Evolutionary conservation across 2,113 vertebrate genomes (phyloP).

Genomic region (Progne subis): DNA sequence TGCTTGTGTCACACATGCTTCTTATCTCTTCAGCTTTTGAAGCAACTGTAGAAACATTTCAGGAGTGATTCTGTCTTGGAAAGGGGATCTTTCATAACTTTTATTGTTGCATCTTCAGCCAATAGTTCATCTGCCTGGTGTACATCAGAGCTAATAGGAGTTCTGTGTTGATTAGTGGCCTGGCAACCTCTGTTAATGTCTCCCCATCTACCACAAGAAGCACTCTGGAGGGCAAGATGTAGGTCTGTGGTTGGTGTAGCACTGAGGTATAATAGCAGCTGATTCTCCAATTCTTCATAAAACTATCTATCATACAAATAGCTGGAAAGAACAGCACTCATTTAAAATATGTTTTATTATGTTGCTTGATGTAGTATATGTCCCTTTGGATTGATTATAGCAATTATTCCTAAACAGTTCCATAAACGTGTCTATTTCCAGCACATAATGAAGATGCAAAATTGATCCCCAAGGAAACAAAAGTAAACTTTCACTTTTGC

Average conservation of each 20-base stretch:
- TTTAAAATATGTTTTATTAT: conserved; percentile 35
- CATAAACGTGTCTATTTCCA: conserved; percentile 29
- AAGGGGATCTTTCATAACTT: background rate
- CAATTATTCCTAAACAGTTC: conserved; percentile 45
- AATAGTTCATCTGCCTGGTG: background rate
- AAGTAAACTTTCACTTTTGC: conserved; percentile 22
- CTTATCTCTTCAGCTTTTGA: background rate
- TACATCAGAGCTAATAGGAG: background rate
- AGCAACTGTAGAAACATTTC: background rate
- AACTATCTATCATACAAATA: background rate
- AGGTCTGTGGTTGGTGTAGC: background rate
- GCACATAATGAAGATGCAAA: background rate
- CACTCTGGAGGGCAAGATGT: background rate
- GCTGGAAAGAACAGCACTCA: background rate
- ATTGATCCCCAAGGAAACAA: conserved; percentile 25
- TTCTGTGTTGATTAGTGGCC: background rate
- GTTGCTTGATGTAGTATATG: background rate
- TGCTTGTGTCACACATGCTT: background rate
- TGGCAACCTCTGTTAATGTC: background rate
- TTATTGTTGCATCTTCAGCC: background rate
- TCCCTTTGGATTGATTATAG: conserved; percentile 38
- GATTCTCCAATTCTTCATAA: background rate
- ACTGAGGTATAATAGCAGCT: background rate
- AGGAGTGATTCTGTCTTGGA: background rate
- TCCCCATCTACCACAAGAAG: background rate